These are phyloP conservation scores for Gavialis gangeticus DNA, from an alignment of 2,113 vertebrate genomes.

Conservation along the genomic window DNA sequence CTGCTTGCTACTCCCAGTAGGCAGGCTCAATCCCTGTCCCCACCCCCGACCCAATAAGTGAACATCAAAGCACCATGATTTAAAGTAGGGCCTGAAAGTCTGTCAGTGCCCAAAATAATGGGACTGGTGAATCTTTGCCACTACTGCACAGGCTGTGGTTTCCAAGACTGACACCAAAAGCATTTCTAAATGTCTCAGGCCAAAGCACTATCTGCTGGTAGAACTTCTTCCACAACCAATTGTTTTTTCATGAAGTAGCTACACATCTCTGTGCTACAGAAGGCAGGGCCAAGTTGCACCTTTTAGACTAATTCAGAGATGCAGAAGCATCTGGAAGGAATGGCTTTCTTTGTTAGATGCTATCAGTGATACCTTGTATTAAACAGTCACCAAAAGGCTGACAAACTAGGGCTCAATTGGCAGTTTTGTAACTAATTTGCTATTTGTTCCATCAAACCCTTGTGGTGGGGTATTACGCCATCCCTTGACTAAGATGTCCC, in stretches of 20 bases:
- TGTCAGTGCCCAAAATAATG: background rate
- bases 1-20: too few species aligned
- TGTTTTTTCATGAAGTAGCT: background rate
- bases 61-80: too few species aligned
- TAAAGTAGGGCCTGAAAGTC: too few species aligned
- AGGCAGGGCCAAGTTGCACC: too few species aligned
- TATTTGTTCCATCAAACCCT: background rate
- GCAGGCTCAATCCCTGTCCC: too few species aligned
- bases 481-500: background rate
- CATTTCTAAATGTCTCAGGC: background rate
- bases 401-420: background rate
- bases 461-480: background rate
- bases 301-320: too few species aligned
- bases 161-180: background rate
- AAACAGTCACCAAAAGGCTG: background rate
- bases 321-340: too few species aligned
- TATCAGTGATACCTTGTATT: background rate
- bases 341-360: background rate
- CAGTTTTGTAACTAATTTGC: background rate
- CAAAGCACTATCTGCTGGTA: slow-evolving; percentile 48
- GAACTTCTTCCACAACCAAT: background rate
- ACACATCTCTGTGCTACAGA: too few species aligned
- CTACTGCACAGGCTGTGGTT: background rate
- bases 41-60: too few species aligned
- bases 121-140: background rate